Conservation (phyloP, 2,888 invertebrate genomes). For the Acleris emargana region DNA sequence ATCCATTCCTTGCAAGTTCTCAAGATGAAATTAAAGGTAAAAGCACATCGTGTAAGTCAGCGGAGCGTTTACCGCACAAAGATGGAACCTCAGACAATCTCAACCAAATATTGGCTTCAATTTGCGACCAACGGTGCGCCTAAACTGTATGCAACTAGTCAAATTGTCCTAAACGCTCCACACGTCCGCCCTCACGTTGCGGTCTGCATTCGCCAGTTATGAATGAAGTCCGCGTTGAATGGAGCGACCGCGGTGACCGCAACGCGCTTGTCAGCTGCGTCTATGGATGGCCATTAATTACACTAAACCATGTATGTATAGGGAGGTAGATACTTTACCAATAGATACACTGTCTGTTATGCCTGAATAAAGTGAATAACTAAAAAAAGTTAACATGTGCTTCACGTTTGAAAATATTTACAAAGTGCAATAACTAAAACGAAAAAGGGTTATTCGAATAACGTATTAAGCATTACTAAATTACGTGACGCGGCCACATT, state of each 20-base stretch:
- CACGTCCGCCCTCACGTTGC: conserved; percentile 51
- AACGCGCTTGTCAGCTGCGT: conserved; percentile 47
- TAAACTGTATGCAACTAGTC: conserved; percentile 46
- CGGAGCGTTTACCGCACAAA: too few species aligned
- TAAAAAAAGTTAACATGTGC: too few species aligned
- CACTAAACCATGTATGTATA: conserved; percentile 4
- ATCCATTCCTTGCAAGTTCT: too few species aligned
- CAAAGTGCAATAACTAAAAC: background rate
- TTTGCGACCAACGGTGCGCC: conserved; percentile 7
- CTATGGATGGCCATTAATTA: conserved; percentile 35
- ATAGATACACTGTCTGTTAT: too few species aligned
- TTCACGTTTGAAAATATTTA: background rate
- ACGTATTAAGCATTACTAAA: conserved; percentile 2
- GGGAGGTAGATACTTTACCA: too few species aligned
- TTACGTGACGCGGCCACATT: conserved; percentile 45
- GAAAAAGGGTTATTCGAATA: background rate
- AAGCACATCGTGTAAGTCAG: too few species aligned
- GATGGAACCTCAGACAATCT: too few species aligned
- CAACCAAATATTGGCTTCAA: too few species aligned
- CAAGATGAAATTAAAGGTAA: too few species aligned
- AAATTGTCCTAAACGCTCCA: conserved; percentile 58
- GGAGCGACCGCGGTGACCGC: conserved; percentile 61
- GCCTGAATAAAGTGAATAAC: too few species aligned
- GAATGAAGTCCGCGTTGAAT: conserved; percentile 60
- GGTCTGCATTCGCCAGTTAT: conserved; percentile 49